Evolutionary conservation across 2,797 vertebrate species (phyloP), one percentile per base, ranked within the genome.

Genomic region (Spheniscus humboldti): DNA sequence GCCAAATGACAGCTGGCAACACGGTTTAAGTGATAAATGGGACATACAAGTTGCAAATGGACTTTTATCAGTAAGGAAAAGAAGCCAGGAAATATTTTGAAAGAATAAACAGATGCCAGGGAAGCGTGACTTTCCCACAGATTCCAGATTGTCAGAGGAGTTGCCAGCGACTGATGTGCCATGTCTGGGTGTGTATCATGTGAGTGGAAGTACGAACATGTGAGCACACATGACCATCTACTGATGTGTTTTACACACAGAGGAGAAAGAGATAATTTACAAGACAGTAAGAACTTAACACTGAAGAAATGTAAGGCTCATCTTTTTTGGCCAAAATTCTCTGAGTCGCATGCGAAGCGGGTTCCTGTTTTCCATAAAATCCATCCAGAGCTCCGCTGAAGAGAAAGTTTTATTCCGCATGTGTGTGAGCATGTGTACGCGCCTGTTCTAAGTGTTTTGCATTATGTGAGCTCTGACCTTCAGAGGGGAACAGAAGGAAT

Each of bases 401-500:
- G 68, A 86, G 78, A 55, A 95, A 94, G 75, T 95, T 96, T 69
- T 33, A 37, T 18, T 74, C 87, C 23, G 10, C 73, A 7, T 96
- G 78, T 84, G 53, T 56, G 86, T 88, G 93, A 92, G 92, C 86
- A 59, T 85, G 96, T 77, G 76, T 72, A 31, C 7, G 27, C 78
- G 39, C 27, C 39, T 92, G 80, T 71, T 95, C 91, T 67, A 73
- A 94, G 97, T 97, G 94, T 56, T 90, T 57, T 95, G 94, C 95
- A 95, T 96, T 89, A 94, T 95, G 76, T 90, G 95, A 97, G 96
- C 94, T 86, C 94, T 97, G 97, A 98, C 97, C 97, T 97, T 98
- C 97, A 97, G 97, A 98, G 92, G 84, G 92, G 92, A 98, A 97
- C 96, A 98, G 97, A 97, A 97, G 96, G 97, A 97, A 95, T 96